phyloP scores from a whole-genome alignment of 2,113 vertebrate genomes.

The Phainopepla nitens region DNA sequence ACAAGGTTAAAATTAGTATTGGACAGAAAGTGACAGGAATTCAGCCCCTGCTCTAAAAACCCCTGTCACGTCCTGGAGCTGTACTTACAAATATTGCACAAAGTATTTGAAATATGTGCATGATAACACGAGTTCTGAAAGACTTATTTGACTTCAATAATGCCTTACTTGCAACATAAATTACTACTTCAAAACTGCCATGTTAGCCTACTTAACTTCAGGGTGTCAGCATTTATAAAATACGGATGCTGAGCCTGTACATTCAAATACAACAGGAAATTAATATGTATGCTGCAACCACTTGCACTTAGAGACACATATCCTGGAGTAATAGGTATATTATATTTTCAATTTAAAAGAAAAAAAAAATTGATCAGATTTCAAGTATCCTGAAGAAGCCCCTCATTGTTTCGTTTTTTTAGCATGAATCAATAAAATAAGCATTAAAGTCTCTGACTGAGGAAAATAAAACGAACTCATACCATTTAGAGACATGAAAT shows the following conservation, averaged over 20 bases:
- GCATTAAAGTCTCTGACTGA: constrained; percentile 54
- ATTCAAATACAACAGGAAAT: constrained; percentile 33
- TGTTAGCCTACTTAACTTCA: background rate
- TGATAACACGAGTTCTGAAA: background rate
- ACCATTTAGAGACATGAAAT: constrained; percentile 46
- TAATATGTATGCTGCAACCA: constrained; percentile 7
- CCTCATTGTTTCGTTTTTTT: constrained; percentile 32
- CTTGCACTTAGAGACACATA: constrained; percentile 42
- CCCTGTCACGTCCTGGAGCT: background rate
- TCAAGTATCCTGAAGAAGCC: constrained; percentile 45
- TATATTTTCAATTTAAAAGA: constrained; percentile 55
- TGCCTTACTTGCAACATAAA: background rate
- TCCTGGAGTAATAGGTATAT: constrained; percentile 34
- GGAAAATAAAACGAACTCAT: constrained; percentile 42
- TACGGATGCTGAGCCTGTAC: background rate
- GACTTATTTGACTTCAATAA: constrained; percentile 4
- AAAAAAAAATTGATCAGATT: constrained; percentile 57
- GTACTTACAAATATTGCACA: background rate
- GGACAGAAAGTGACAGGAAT: background rate
- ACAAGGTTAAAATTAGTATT: background rate
- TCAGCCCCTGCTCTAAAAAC: background rate
- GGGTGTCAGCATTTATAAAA: background rate
- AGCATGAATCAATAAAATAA: constrained; percentile 52
- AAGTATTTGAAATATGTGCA: background rate
- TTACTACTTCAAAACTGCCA: background rate